Evolutionary conservation across 2,888 invertebrate species (phyloP).

Genomic region (Agrotis ipsilon): DNA sequence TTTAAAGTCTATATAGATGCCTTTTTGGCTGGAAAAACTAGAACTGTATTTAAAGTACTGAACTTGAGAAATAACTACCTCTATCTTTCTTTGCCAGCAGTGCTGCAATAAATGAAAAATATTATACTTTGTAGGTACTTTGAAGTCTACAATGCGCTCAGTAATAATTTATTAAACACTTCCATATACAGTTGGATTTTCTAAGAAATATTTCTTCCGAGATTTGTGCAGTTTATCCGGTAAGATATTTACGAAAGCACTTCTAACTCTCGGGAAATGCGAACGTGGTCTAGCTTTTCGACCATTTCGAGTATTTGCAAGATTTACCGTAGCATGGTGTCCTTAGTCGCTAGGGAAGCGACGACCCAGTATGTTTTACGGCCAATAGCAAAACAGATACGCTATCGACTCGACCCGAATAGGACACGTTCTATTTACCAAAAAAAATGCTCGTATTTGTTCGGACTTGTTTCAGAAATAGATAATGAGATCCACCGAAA

Average conservation of each 20-base stretch:
- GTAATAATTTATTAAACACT: slow-evolving; percentile 38
- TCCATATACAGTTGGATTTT: slow-evolving; percentile 19
- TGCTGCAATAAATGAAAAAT: slow-evolving; percentile 21
- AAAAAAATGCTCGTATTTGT: slow-evolving; percentile 44
- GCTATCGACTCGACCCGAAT: slow-evolving; percentile 70
- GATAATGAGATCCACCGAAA: slow-evolving; percentile 10
- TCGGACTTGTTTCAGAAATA: slow-evolving; percentile 24
- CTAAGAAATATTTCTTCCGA: slow-evolving; percentile 25
- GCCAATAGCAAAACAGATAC: slow-evolving; percentile 66
- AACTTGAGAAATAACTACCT: neutral
- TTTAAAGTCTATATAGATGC: neutral
- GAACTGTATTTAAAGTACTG: neutral
- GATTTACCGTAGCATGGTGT: slow-evolving; percentile 54
- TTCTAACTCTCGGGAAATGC: slow-evolving; percentile 45
- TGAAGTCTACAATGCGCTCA: neutral
- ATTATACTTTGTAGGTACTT: slow-evolving; percentile 13
- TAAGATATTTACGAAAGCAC: slow-evolving; percentile 31
- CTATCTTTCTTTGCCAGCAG: slow-evolving; percentile 12
- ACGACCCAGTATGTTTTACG: slow-evolving; percentile 68
- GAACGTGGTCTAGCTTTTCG: slow-evolving; percentile 11
- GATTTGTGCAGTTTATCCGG: slow-evolving; percentile 29
- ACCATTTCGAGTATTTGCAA: slow-evolving; percentile 5
- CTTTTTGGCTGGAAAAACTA: neutral
- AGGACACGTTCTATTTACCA: slow-evolving; percentile 53
- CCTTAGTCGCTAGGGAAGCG: slow-evolving; percentile 65